Percentiles rank a stretch among this genome's conserved stretches.
Conservation (phyloP, 2,888 invertebrate genomes). For the Heliconius charithonia region DNA sequence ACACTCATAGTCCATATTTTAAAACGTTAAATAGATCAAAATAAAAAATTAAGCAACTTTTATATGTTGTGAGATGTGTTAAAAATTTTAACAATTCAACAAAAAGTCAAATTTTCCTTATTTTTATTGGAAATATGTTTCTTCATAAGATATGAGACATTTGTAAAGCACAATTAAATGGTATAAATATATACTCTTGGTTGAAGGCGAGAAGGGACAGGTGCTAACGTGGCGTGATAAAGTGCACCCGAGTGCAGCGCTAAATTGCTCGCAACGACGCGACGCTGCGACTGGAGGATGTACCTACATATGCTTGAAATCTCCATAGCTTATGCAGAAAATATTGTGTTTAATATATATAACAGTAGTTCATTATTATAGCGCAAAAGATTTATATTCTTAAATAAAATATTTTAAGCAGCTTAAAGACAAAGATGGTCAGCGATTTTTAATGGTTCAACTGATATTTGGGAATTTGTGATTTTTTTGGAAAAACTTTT, state of each 20-base stretch:
- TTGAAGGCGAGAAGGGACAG: slow-evolving; percentile 36
- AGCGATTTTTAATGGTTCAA: too few species aligned
- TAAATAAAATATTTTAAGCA: too few species aligned
- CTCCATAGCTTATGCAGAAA: background rate
- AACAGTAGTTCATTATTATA: background rate
- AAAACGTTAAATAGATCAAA: too few species aligned
- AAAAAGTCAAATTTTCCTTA: too few species aligned
- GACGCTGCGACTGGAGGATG: slow-evolving; percentile 23
- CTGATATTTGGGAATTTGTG: too few species aligned
- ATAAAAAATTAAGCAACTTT: too few species aligned
- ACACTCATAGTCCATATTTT: too few species aligned
- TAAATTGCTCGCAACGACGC: slow-evolving; percentile 62
- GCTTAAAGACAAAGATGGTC: too few species aligned
- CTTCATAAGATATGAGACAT: background rate
- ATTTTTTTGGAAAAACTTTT: too few species aligned
- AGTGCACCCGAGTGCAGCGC: slow-evolving; percentile 66
- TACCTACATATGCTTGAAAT: slow-evolving; percentile 14
- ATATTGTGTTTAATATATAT: background rate
- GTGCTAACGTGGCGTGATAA: slow-evolving; percentile 65
- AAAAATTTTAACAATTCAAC: too few species aligned
- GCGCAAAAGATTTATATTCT: background rate
- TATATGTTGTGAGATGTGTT: too few species aligned
- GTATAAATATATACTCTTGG: slow-evolving; percentile 6
- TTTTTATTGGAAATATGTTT: background rate
- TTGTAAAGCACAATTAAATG: background rate